A percentile compares a stretch with the other conserved stretches of the same genome.
phyloP scores from a whole-genome alignment of 2,113 vertebrate genomes.

The Rhabdornis inornatus region DNA sequence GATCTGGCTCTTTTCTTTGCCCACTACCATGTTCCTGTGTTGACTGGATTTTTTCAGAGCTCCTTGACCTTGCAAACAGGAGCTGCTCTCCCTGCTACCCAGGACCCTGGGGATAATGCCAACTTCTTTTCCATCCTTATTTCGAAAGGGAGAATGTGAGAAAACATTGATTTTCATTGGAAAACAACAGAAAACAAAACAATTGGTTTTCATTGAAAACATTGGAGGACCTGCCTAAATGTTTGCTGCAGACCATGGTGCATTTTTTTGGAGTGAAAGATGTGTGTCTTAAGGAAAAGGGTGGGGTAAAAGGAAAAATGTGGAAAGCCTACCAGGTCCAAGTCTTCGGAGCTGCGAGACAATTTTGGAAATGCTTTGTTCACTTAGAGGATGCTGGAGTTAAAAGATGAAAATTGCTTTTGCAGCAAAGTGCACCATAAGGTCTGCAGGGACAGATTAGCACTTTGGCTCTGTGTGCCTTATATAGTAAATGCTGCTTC shows the following conservation, averaged over 20 bases:
- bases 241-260: not conserved
- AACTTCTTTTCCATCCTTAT: not conserved
- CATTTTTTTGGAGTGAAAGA: not conserved
- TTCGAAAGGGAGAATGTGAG: not conserved
- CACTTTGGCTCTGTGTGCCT: constrained; percentile 29
- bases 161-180: not conserved
- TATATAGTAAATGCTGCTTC: constrained; percentile 44
- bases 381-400: constrained; percentile 39
- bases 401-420: constrained; percentile 67
- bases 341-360: not conserved
- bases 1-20: not conserved
- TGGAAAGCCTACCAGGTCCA: not conserved
- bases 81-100: not conserved
- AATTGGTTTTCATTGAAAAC: too few species aligned
- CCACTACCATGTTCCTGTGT: rapidly evolving
- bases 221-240: not conserved
- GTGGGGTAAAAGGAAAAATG: not conserved
- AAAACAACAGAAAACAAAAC: too few species aligned
- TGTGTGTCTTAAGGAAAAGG: not conserved
- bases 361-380: constrained; percentile 19
- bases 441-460: constrained; percentile 66
- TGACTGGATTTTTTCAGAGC: not conserved
- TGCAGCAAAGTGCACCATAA: constrained; percentile 36
- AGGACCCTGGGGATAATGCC: not conserved
- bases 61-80: not conserved